phyloP scores from a whole-genome alignment of 2,888 invertebrate species.

The Noctua pronuba region DNA sequence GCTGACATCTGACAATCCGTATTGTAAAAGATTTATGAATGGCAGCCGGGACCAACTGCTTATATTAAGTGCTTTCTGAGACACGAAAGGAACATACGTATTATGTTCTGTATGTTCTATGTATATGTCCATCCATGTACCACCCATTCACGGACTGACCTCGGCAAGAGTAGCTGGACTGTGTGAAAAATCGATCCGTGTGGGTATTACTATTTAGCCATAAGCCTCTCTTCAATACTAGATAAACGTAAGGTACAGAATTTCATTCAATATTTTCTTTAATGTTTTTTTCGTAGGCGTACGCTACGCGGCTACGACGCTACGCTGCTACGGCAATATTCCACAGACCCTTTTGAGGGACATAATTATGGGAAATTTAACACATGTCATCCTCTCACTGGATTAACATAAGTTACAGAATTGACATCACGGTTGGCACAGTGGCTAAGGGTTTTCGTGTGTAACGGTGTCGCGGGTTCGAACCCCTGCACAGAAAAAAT shows the following conservation, averaged over 20 bases:
- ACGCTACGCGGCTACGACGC: conserved; percentile 29
- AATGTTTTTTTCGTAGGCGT: neutral
- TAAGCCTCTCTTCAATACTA: neutral
- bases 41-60: neutral
- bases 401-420: neutral
- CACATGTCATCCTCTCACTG: neutral
- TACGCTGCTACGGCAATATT: conserved; percentile 13
- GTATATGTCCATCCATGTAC: too few relatives aligned
- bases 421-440: too few relatives aligned
- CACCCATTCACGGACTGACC: neutral
- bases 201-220: neutral
- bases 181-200: neutral
- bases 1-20: neutral
- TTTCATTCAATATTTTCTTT: neutral
- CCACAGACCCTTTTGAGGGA: conserved; percentile 11
- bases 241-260: neutral
- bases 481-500: too few relatives aligned
- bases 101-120: too few relatives aligned
- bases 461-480: too few relatives aligned
- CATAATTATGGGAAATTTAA: neutral
- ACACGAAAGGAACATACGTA: neutral
- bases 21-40: neutral
- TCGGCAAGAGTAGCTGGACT: neutral
- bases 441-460: too few relatives aligned
- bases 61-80: neutral